phyloP scores from a whole-genome alignment of 23 tunicate genomes.

The Styela clava region DNA sequence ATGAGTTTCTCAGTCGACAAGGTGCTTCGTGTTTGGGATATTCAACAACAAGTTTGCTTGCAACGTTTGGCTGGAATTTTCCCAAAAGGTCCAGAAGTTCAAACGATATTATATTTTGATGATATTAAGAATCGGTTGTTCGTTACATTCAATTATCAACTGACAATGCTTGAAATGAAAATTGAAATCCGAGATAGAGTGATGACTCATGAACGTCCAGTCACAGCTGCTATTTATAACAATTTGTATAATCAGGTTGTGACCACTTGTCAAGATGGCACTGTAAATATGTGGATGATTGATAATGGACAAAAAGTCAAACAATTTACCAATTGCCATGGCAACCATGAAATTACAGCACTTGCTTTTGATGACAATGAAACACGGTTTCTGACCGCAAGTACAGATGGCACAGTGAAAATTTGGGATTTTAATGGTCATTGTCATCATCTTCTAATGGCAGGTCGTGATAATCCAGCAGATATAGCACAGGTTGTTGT shows the following conservation, averaged over 20 bases:
- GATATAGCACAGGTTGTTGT: slow-evolving; percentile 89
- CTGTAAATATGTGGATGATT: slow-evolving; percentile 92
- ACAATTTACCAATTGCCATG: slow-evolving; percentile 86
- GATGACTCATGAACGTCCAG: slow-evolving; percentile 91
- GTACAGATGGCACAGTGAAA: slow-evolving; percentile 88
- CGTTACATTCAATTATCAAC: slow-evolving; percentile 87
- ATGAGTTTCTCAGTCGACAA: slow-evolving; percentile 90
- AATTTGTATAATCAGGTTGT: slow-evolving; percentile 83
- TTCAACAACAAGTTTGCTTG: slow-evolving; percentile 86
- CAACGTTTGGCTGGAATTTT: slow-evolving; percentile 87
- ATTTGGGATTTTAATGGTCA: slow-evolving; percentile 98
- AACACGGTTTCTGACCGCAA: slow-evolving; percentile 77
- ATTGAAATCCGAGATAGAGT: slow-evolving; percentile 67
- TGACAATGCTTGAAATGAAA: slow-evolving; percentile 90
- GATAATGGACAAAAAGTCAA: slow-evolving; percentile 95
- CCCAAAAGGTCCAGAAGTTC: slow-evolving; percentile 97
- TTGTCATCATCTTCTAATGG: slow-evolving; percentile 76
- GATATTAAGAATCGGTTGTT: slow-evolving; percentile 80
- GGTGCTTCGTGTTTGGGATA: slow-evolving; percentile 89
- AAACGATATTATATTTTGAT: slow-evolving; percentile 74
- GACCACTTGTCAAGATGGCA: slow-evolving; percentile 80
- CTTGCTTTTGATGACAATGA: slow-evolving; percentile 63
- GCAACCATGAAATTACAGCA: slow-evolving; percentile 58
- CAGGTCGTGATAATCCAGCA: slow-evolving; percentile 61
- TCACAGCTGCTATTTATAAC: slow-evolving; percentile 85